Evolutionary conservation across 2,797 vertebrate genomes (phyloP), one percentile per base, ranked within the genome.

Genomic region (Antennarius maculatus): DNA sequence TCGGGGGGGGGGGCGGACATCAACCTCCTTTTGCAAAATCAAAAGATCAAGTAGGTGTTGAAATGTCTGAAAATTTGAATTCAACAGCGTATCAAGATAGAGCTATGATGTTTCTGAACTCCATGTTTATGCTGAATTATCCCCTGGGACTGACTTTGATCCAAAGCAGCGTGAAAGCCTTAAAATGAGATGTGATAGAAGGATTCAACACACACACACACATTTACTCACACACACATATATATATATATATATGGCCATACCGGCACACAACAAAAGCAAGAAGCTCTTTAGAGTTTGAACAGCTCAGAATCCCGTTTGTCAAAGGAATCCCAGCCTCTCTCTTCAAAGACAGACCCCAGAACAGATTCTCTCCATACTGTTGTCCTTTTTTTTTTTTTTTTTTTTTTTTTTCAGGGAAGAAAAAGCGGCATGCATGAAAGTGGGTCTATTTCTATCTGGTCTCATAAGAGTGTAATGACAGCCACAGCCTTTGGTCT

Each of bases 81-180:
- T 79, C 47, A 59, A 71, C 65, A 42, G 64, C 14, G 43, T 49
- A 52, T 54, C 73, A 68, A 79, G 79, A 71, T 68, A 72, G 72
- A 4, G 50, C 76, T 69, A 17, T 69, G 71, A 86, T 84, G 82
- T 81, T 66, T 86, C 66, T 83, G 63, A 84, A 80, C 74, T 81
- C 66, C 11, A 50, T 81, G 77, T 87, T 86, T 77, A 77, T 79
- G 79, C 77, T 78, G 81, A 86, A 82, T 88, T 82, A 77, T 85
- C 79, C 83, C 72, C 78, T 39, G 83, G 85, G 86, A 87, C 81
- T 69, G 71, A 85, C 88, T 92, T 90, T 90, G 89, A 90, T 91
- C 77, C 75, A 83, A 90, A 90, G 83, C 80, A 81, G 86, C 84
- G 86, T 82, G 83, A 86, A 87, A 85, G 88, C 89, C 88, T 91